These are phyloP conservation scores for Ceramica pisi DNA, from an alignment of 2,888 invertebrate genomes.

Conservation along the genomic window DNA sequence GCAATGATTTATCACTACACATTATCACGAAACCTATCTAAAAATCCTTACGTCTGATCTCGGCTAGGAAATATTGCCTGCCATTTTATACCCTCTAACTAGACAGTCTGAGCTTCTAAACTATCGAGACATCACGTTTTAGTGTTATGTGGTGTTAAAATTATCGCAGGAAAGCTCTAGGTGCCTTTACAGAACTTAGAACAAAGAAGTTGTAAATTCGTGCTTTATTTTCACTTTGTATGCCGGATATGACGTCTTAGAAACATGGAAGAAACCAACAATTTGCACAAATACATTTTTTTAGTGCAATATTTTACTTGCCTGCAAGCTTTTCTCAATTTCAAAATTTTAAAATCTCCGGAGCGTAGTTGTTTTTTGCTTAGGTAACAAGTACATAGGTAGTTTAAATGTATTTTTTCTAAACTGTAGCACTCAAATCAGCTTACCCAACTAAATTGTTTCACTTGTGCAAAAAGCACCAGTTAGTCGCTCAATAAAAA, in stretches of 20 bases:
- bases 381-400: too few relatives aligned
- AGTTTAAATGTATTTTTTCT: too few relatives aligned
- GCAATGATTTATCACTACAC: slow-evolving; percentile 57
- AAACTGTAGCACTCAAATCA: background rate
- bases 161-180: slow-evolving; percentile 30
- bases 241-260: background rate
- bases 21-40: slow-evolving; percentile 57
- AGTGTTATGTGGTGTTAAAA: slow-evolving; percentile 42
- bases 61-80: slow-evolving; percentile 47
- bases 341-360: background rate
- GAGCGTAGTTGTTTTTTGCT: too few relatives aligned
- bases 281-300: background rate
- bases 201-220: slow-evolving; percentile 22
- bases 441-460: too few relatives aligned
- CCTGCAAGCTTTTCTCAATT: background rate
- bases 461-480: too few relatives aligned
- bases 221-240: slow-evolving; percentile 21
- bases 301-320: background rate
- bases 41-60: slow-evolving; percentile 44
- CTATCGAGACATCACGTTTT: slow-evolving; percentile 59
- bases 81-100: slow-evolving; percentile 54
- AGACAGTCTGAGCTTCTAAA: slow-evolving; percentile 51
- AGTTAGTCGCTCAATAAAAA: background rate
- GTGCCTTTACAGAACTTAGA: slow-evolving; percentile 14
- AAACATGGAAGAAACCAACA: background rate